Percentiles rank a stretch among this genome's conserved stretches.
These are phyloP conservation scores for Plecturocebus donacophilus DNA, from an alignment of 2,113 vertebrate species.

Conservation along the genomic window DNA sequence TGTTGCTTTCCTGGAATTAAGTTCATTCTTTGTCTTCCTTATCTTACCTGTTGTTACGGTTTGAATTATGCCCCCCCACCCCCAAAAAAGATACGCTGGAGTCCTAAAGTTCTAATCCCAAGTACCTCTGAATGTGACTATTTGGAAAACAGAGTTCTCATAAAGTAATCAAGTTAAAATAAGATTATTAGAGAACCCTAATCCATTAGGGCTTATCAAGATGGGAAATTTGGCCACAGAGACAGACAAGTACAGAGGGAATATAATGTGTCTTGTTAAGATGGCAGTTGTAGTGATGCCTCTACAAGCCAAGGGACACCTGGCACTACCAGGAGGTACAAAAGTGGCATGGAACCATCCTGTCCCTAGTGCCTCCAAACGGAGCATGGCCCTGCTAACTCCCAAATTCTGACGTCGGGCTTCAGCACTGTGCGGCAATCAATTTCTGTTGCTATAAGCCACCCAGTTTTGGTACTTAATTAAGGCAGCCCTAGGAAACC, in stretches of 20 bases:
- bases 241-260: not conserved
- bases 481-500: not conserved
- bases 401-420: not conserved
- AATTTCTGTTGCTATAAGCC: not conserved
- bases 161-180: not conserved
- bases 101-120: not conserved
- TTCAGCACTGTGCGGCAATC: not conserved
- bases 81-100: not conserved
- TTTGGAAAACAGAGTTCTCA: not conserved
- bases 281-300: not conserved
- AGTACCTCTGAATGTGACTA: not conserved
- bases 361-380: too few species aligned
- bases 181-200: not conserved
- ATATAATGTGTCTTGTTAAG: not conserved
- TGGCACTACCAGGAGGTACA: not conserved
- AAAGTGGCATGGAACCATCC: rapidly evolving
- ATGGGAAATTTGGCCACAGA: not conserved
- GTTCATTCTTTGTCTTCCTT: not conserved
- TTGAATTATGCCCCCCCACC: not conserved
- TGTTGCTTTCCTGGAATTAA: not conserved
- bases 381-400: not conserved
- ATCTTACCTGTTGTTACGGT: not conserved
- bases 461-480: not conserved
- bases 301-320: not conserved
- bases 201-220: not conserved